Evolutionary conservation across 1,140 invertebrate species (phyloP), one percentile per base, ranked within the genome.

Genomic region (Pinna nobilis): DNA sequence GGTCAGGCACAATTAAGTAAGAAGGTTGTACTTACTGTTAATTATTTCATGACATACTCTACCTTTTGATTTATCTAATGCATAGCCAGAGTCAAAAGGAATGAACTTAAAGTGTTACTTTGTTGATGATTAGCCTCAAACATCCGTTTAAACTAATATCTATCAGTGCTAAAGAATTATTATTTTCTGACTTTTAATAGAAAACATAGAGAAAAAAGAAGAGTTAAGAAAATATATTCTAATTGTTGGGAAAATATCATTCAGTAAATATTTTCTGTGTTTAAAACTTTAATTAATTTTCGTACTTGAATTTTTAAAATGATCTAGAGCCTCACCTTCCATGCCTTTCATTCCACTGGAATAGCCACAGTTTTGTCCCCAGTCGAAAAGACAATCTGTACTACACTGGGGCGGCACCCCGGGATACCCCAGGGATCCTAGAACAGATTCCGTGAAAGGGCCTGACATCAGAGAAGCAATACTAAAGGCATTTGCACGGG

Each of bases 301-400:
- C n/a, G n/a, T n/a, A n/a, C n/a, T n/a, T n/a, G n/a, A n/a, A n/a
- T n/a, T n/a, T n/a, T n/a, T n/a, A n/a, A n/a, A n/a, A n/a, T n/a
- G n/a, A n/a, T n/a, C n/a, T n/a, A n/a, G n/a, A n/a, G n/a, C n/a
- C 76, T 70, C 63, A 84, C 82, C 82, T 77, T 84, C 82, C 82
- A 83, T 83, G 37, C 70, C 73, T 51, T 83, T 83, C 59, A 83
- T 78, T 15, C 78, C 73, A 1, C 73, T n/a, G 55, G 68, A 59
- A 59, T 57, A 44, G 25, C 61, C 72, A 13, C 55, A 60, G 50
- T 78, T 71, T n/a, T n/a, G n/a, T 18, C 63, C 69, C 79, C 81
- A 82, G 44, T 84, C 81, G 57, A 78, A 82, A 49, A 73, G 76
- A 70, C 79, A 84, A 59, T 84, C 81, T 4, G 76, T 74, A 60